Percentiles rank a stretch among this genome's conserved stretches.
Conservation (phyloP, 53 echinoderm and acorn worm species). For the Holothuria scabra region DNA sequence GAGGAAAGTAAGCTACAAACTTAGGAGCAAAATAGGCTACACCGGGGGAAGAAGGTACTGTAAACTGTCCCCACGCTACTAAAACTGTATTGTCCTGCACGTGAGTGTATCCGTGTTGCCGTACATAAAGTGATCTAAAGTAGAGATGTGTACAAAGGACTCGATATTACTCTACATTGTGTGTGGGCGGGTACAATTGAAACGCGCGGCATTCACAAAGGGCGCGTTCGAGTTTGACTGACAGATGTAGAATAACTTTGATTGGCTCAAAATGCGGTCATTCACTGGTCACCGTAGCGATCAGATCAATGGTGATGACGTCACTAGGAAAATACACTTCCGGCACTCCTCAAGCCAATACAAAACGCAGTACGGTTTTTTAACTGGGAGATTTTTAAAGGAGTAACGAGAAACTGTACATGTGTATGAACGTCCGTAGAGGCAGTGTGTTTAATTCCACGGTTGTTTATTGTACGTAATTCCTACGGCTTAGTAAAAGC, state of each 20-base stretch:
- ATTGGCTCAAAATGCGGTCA: slow-evolving; percentile 68
- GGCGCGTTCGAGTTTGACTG: slow-evolving; percentile 52
- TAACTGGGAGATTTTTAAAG: slow-evolving; percentile 16
- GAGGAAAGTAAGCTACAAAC: slow-evolving; percentile 52
- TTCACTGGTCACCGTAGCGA: slow-evolving; percentile 66
- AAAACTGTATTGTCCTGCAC: slow-evolving; percentile 43
- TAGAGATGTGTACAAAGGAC: slow-evolving; percentile 23
- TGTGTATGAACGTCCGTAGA: too few relatives aligned
- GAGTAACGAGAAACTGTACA: slow-evolving; percentile 23
- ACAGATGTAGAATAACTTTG: slow-evolving; percentile 54
- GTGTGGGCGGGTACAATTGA: slow-evolving; percentile 54
- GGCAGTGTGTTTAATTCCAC: too few relatives aligned
- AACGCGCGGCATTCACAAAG: slow-evolving; percentile 56
- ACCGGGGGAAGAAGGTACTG: slow-evolving; percentile 38
- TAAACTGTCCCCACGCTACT: slow-evolving; percentile 49
- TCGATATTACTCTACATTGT: slow-evolving; percentile 38
- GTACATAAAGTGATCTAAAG: slow-evolving; percentile 41
- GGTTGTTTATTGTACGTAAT: too few relatives aligned
- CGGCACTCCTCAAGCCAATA: slow-evolving; percentile 54
- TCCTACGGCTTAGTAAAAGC: too few relatives aligned
- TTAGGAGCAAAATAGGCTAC: slow-evolving; percentile 50
- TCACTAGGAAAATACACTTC: slow-evolving; percentile 57
- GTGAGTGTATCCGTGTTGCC: slow-evolving; percentile 26
- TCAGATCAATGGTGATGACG: slow-evolving; percentile 58
- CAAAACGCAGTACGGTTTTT: slow-evolving; percentile 20